Evolutionary conservation across 2,113 vertebrate species (phyloP).

Genomic region (Takifugu flavidus): DNA sequence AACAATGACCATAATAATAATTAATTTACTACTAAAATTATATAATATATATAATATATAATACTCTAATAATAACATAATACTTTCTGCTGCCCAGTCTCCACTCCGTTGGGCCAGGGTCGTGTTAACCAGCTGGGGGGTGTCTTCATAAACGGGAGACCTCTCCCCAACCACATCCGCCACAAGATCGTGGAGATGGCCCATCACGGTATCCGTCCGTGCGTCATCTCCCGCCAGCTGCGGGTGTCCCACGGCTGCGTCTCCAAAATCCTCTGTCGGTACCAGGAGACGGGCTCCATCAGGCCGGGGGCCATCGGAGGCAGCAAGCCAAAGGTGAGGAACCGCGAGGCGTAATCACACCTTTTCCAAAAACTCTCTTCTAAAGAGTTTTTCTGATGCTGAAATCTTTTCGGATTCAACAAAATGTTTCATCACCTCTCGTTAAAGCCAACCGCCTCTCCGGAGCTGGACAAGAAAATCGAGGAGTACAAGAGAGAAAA

Average conservation of each 20-base stretch:
- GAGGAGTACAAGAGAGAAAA: slow-evolving; percentile 96
- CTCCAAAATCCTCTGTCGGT: slow-evolving; percentile 97
- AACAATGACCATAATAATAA: too few species aligned
- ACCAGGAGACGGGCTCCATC: slow-evolving; percentile 98
- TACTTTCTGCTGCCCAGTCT: slow-evolving; percentile 76
- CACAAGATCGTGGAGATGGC: slow-evolving; percentile 99
- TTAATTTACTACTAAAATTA: too few species aligned
- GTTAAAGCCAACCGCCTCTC: slow-evolving; percentile 87
- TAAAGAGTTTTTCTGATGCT: not conserved
- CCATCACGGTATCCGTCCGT: slow-evolving; percentile 94
- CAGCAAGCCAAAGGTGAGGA: slow-evolving; percentile 98
- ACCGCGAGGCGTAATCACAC: slow-evolving; percentile 27
- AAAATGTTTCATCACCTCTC: not conserved
- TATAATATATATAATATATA: too few species aligned
- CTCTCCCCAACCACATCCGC: slow-evolving; percentile 96
- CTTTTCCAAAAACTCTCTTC: too few species aligned
- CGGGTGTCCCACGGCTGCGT: slow-evolving; percentile 97
- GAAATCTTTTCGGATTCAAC: not conserved
- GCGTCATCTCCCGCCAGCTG: slow-evolving; percentile 96
- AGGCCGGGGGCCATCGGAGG: slow-evolving; percentile 95
- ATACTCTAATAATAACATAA: not conserved
- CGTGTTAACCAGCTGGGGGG: slow-evolving; percentile 98
- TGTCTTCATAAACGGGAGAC: slow-evolving; percentile 97
- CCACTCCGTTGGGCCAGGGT: slow-evolving; percentile 96
- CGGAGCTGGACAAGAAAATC: slow-evolving; percentile 96